A percentile compares a stretch with the other conserved stretches of the same genome.
phyloP scores from a whole-genome alignment of 2,888 invertebrate genomes.

The Drosophila borborema region DNA sequence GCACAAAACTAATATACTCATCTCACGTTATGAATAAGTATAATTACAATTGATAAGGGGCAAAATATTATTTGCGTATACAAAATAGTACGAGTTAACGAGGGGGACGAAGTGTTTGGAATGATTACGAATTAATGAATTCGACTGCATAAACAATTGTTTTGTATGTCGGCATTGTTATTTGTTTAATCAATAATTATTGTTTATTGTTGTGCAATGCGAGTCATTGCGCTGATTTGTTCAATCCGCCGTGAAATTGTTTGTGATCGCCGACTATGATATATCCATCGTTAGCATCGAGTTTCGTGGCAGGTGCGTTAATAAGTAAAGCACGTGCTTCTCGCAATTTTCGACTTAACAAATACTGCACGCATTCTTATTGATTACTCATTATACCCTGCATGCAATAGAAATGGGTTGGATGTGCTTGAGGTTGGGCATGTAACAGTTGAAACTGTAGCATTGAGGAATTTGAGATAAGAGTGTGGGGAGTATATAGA shows the following conservation, averaged over 20 bases:
- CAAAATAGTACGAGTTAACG: neutral
- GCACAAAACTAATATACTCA: too few relatives aligned
- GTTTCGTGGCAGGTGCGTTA: constrained; percentile 2
- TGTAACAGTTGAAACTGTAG: neutral
- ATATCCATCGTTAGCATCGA: constrained; percentile 29
- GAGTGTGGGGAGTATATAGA: too few relatives aligned
- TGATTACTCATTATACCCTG: neutral
- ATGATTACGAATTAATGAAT: neutral
- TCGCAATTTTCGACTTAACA: neutral
- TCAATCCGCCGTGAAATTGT: constrained; percentile 31
- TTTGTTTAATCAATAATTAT: constrained; percentile 48
- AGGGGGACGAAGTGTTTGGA: neutral
- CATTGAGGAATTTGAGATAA: too few relatives aligned
- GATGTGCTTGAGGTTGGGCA: neutral
- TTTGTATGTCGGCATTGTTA: constrained; percentile 27
- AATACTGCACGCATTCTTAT: neutral
- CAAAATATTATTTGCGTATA: neutral
- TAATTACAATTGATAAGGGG: neutral
- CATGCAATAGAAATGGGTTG: neutral
- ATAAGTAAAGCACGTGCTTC: neutral
- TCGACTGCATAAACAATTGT: constrained; percentile 23
- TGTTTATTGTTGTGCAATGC: constrained; percentile 31
- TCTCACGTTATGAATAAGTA: too few relatives aligned
- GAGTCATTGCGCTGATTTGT: constrained; percentile 35
- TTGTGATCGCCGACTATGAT: constrained; percentile 18